Evolutionary conservation across 2,888 invertebrate species (phyloP), one percentile per base, ranked within the genome.

Genomic region (Sthenelais limicola): DNA sequence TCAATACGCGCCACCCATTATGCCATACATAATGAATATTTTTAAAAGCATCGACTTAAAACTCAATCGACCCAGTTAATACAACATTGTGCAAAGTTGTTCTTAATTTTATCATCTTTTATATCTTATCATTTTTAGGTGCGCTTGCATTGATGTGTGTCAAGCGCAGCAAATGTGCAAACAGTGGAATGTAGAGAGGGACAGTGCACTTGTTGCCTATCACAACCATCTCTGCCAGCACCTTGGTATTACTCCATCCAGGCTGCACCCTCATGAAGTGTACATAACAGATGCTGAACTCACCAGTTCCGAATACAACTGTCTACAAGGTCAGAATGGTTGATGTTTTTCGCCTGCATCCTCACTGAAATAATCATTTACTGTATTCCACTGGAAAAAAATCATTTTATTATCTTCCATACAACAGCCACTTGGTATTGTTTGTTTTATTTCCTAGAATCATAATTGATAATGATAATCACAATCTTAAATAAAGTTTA

Each of bases 191-290:
- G 56, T 80, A 26, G 85, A 86, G 62, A 85, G 84, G 83, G 86
- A 87, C 73, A 68, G 78, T 1, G 82, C 85, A 1, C 79, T 87
- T 21, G 83, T 84, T 7, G 73, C 80, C 38, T 82, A 82, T 76
- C 78, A 84, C 68, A 85, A 86, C 77, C 78, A 80, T 9, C 75
- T 83, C 73, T 83, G 85, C 74, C 76, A 81, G 7, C 82, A 83
- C 66, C 77, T 87, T 58, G 83, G 82, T 26, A 80, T 86, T 3
- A 78, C 85, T 0, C 84, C 86, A 2, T 77, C 86, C 0, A 76
- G 84, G 2, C 79, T 86, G 9, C 86, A 87, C 75, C 84, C 87
- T 18, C 87, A 87, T 75, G 87, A 87, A 77, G 78, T 87, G 24
- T 79, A 81, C 66, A 70, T 87, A 24, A 77, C 82, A 24, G 82